phyloP scores from a whole-genome alignment of 2,888 invertebrate species.

The Seira sanloemensis region DNA sequence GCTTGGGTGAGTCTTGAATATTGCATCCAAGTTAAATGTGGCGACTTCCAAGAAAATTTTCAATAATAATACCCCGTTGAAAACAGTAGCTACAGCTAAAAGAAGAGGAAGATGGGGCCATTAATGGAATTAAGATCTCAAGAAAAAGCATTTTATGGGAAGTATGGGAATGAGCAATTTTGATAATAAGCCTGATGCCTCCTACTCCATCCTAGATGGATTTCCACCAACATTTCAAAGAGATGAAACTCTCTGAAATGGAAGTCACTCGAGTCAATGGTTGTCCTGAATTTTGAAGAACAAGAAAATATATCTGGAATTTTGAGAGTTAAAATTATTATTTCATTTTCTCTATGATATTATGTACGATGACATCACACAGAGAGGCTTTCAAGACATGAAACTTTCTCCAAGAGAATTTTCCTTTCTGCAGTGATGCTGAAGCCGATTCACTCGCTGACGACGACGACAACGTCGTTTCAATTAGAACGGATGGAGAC shows the following conservation, averaged over 20 bases:
- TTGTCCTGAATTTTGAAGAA: not conserved
- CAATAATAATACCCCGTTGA: conserved; percentile 25
- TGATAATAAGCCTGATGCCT: conserved; percentile 47
- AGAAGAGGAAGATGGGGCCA: conserved; percentile 33
- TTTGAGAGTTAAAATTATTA: not conserved
- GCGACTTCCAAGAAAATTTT: conserved; percentile 22
- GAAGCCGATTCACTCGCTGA: not conserved
- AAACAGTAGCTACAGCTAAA: not conserved
- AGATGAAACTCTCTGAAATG: conserved; percentile 12
- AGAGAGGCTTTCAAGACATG: not conserved
- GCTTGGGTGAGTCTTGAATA: conserved; percentile 21
- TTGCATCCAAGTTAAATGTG: conserved; percentile 25
- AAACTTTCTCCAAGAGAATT: not conserved
- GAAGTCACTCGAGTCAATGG: not conserved
- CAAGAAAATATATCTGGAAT: not conserved
- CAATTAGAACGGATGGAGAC: too few species aligned
- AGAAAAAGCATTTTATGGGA: conserved; percentile 53
- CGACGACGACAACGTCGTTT: too few species aligned
- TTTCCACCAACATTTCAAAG: conserved; percentile 29
- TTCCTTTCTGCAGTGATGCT: not conserved
- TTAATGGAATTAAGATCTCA: conserved; percentile 62
- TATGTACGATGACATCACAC: not conserved
- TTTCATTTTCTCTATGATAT: conserved; percentile 9
- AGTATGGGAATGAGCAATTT: conserved; percentile 49
- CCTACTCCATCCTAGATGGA: not conserved